These are phyloP conservation scores for Therioaphis trifolii DNA, from an alignment of 2,888 invertebrate genomes.

Conservation along the genomic window DNA sequence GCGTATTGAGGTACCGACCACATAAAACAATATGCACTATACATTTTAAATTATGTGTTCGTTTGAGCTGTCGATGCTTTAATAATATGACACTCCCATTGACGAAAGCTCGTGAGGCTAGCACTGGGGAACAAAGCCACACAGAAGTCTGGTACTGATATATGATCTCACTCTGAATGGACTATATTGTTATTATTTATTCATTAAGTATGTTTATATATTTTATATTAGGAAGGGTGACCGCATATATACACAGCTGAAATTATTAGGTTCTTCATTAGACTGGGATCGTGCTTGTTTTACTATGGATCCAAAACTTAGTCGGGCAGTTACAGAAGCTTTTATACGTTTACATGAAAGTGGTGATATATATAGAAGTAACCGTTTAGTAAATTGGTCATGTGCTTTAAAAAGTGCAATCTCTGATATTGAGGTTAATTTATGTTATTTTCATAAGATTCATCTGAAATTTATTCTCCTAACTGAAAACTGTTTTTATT, in stretches of 20 bases:
- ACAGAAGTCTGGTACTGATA: too few species aligned
- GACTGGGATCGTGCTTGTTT: constrained; percentile 96
- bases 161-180: too few species aligned
- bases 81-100: too few species aligned
- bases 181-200: neutral
- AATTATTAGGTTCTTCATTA: constrained; percentile 87
- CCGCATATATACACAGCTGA: constrained; percentile 84
- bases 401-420: constrained; percentile 96
- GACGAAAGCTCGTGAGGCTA: too few species aligned
- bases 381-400: constrained; percentile 98
- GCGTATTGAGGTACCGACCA: too few species aligned
- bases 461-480: neutral
- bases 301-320: constrained; percentile 94
- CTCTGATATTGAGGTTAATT: constrained; percentile 91
- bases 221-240: constrained; percentile 74
- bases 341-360: constrained; percentile 90
- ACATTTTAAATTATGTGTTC: too few species aligned
- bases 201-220: constrained; percentile 60
- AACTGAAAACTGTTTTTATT: neutral
- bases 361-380: constrained; percentile 91
- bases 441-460: neutral
- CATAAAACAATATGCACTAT: too few species aligned
- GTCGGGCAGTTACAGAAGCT: constrained; percentile 90
- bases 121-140: too few species aligned
- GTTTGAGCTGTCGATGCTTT: too few species aligned